Evolutionary conservation across 2,797 vertebrate genomes (phyloP), one percentile per base, ranked within the genome.

Genomic region (Podarcis lilfordi): DNA sequence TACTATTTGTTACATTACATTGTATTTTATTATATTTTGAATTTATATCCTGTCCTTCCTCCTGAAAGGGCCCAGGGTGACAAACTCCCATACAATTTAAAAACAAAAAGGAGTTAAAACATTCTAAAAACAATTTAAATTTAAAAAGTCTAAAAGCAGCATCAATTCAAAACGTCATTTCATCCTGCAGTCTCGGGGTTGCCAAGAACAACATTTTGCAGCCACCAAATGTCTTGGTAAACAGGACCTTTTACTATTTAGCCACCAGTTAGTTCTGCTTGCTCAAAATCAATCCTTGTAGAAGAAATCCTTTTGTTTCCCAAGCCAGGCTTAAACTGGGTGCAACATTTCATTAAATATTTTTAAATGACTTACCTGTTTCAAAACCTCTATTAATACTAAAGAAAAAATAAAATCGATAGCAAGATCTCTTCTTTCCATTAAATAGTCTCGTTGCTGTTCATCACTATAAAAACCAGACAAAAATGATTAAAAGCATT

Each of bases 331-430:
- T 64, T 74, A 45, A 43, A 82, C 40, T 13, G 5, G 21, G 23
- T 3, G 13, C 10, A 45, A 35, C 8, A 64, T 64, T 59, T 27
- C 71, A 77, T 27, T 89, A 72, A 66, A 37, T 66, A 75, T 45
- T 84, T 83, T 85, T 74, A 94, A 61, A 88, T 45, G 83, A 93
- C 97, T 89, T 96, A 99, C 99, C 98, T 99, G 99, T 95, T 99
- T 99, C 94, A 99, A 97, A 96, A 99, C 98, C 95, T 99, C 99
- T 96, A 99, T 99, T 93, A 99, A 98, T 84, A 99, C 99, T 86
- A 99, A 97, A 92, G 99, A 99, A 96, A 99, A 99, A 93, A 99
- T 99, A 96, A 99, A 99, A 96, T 99, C 99, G 96, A 99, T 99
- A 37, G 99, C 99, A 89, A 99, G 97, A 97, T 99, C 99, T 93